phyloP scores from a whole-genome alignment of 1,140 invertebrate genomes.

The Varroa destructor region DNA sequence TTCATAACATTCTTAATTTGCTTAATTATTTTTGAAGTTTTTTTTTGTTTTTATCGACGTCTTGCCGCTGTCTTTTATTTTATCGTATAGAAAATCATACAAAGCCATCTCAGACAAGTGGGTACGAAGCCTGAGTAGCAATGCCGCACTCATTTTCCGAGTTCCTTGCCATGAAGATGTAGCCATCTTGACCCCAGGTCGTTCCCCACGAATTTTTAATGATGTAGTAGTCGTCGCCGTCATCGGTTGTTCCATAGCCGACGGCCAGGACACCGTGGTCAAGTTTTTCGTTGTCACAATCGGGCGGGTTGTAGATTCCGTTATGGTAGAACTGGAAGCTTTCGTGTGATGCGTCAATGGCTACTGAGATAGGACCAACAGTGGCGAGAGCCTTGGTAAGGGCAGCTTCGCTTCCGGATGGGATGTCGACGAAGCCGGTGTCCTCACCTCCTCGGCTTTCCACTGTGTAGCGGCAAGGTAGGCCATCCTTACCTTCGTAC shows the following conservation, averaged over 20 bases:
- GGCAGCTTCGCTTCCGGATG: constrained; percentile 34
- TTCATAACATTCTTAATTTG: too few relatives aligned
- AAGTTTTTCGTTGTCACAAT: constrained; percentile 42
- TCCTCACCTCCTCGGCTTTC: constrained; percentile 34
- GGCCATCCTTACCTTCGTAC: constrained; percentile 30
- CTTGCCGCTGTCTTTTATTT: too few relatives aligned
- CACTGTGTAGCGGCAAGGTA: constrained; percentile 29
- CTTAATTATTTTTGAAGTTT: too few relatives aligned
- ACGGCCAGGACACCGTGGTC: constrained; percentile 49
- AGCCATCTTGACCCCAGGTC: constrained; percentile 48
- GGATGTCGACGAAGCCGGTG: constrained; percentile 36
- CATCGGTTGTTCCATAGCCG: constrained; percentile 43
- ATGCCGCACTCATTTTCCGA: constrained; percentile 59
- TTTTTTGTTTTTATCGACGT: too few relatives aligned
- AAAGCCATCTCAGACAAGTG: not conserved
- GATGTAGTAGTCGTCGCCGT: constrained; percentile 37
- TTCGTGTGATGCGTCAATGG: constrained; percentile 38
- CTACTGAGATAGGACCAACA: constrained; percentile 39
- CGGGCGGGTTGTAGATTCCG: constrained; percentile 41
- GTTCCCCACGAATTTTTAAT: constrained; percentile 38
- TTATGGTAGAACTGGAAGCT: constrained; percentile 40
- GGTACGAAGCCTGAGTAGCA: constrained; percentile 33
- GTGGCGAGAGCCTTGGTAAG: constrained; percentile 37
- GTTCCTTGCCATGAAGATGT: constrained; percentile 46
- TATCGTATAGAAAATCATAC: too few relatives aligned